Base-by-base conservation (phyloP, 2,888 invertebrate genomes). In the Heliothis peltigera region DNA sequence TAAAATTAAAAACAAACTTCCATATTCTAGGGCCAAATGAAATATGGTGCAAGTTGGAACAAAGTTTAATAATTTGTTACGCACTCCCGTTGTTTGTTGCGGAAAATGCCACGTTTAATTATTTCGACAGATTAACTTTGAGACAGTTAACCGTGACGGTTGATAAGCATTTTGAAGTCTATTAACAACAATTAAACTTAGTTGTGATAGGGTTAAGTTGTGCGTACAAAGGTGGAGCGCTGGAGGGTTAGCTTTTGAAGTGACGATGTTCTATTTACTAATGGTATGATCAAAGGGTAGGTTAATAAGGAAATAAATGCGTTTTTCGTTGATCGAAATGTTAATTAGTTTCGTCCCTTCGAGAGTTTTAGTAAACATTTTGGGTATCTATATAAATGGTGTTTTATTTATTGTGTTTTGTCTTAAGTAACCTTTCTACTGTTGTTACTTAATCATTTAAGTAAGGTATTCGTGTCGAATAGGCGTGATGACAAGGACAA, bases 111-210 rank as follows among this genome's bases (percentile, higher is more conserved):
- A 67, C 71, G 57, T 76, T 77, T 65, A 65, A 77, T 64, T 57
- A 69, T 72, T 77, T 54, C 77, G 77, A 80, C 77, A 65, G 58
- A 43, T 57, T 43, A 57, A 69, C 73, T 77, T 80, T 52, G 48
- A 51, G 21, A 7, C 61, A 58, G 70, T 55, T 42, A 44, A 52
- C 25, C 77, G 66, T 75, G 64, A 65, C 49, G 63, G 52, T 53
- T 53, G 51, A 42, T 62, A 28, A 56, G 25, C 59, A 44, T 70
- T 75, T 54, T 56, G 39, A 51, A 75, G 56, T 43, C 22, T 12
- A 62, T 54, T 57, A 46, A 42, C 25, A 61, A 55, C 35, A 42
- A 22, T 61, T 46, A 39, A 55, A 62, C 42, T 69, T 19, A 47
- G 52, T 58, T 66, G 8, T 43, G 47, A 42, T 46, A 55, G 10